Conservation (phyloP, 2,797 vertebrate species). For the Anniella stebbinsi region DNA sequence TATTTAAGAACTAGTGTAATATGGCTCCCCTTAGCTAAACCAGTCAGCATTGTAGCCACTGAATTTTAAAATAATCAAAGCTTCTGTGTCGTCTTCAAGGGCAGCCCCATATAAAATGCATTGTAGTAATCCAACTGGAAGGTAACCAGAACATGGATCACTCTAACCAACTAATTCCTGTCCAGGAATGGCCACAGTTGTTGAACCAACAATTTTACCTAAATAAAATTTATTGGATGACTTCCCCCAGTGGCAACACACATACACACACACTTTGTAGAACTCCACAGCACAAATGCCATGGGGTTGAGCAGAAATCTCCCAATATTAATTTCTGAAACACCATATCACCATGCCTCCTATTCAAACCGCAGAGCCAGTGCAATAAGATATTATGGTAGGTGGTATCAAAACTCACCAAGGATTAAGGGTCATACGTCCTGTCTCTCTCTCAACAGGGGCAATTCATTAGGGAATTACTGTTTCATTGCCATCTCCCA, state of each 20-base stretch:
- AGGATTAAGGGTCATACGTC: not conserved
- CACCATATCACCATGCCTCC: not conserved
- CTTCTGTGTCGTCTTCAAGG: too few species aligned
- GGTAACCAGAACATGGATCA: too few species aligned
- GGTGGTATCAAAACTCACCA: not conserved
- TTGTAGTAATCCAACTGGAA: too few species aligned
- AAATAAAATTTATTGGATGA: not conserved
- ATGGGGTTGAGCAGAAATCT: not conserved
- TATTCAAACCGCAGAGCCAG: not conserved
- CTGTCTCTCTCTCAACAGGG: not conserved
- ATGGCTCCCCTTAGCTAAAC: too few species aligned
- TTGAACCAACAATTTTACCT: not conserved
- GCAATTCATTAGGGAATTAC: not conserved
- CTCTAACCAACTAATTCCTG: too few species aligned
- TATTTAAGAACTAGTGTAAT: too few species aligned
- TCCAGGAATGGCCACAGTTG: too few species aligned
- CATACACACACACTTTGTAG: not conserved
- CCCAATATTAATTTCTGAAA: not conserved
- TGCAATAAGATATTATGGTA: not conserved
- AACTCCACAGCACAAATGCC: not conserved
- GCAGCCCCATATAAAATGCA: too few species aligned
- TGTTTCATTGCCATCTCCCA: not conserved
- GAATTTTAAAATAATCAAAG: too few species aligned
- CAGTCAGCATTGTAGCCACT: too few species aligned
- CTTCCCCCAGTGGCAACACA: not conserved